phyloP scores from a whole-genome alignment of 1,140 invertebrate species.

The Conus betulinus region DNA sequence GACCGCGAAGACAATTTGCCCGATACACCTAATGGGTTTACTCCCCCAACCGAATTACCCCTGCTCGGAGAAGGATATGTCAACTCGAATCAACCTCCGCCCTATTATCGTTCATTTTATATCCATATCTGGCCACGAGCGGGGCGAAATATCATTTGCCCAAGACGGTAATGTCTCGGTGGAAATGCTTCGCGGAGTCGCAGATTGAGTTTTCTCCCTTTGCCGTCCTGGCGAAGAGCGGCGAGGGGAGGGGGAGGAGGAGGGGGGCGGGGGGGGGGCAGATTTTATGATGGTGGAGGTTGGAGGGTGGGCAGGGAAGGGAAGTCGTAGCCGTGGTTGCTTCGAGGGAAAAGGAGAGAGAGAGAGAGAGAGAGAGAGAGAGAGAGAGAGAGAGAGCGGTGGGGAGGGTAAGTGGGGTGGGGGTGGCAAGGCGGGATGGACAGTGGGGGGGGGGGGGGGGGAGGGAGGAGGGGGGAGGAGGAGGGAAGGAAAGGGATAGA shows the following conservation, averaged over 20 bases:
- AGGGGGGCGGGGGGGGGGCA: not conserved
- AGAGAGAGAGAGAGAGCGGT: too few relatives aligned
- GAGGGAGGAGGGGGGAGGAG: not conserved
- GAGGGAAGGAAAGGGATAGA: not conserved
- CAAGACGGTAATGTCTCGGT: constrained; percentile 38
- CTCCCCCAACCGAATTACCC: constrained; percentile 42
- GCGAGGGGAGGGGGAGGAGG: not conserved
- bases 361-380: not conserved
- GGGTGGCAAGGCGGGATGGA: too few relatives aligned
- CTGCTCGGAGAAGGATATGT: constrained; percentile 36
- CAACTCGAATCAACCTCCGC: constrained; percentile 34
- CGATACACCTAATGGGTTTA: constrained; percentile 43
- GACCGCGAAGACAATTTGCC: constrained; percentile 21
- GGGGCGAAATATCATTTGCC: constrained; percentile 44
- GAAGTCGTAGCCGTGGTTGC: too few relatives aligned
- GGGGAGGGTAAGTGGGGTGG: not conserved
- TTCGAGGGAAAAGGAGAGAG: too few relatives aligned
- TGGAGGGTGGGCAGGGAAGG: not conserved
- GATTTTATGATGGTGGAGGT: not conserved
- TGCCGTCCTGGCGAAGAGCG: too few relatives aligned
- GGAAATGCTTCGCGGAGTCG: constrained; percentile 17
- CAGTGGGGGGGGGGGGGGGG: not conserved
- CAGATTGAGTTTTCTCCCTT: constrained; percentile 43
- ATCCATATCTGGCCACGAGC: constrained; percentile 45
- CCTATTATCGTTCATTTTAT: constrained; percentile 48